A percentile compares a stretch with the other conserved stretches of the same genome.
These are phyloP conservation scores for Thymelicus acteon DNA, from an alignment of 2,888 invertebrate genomes.

Conservation along the genomic window DNA sequence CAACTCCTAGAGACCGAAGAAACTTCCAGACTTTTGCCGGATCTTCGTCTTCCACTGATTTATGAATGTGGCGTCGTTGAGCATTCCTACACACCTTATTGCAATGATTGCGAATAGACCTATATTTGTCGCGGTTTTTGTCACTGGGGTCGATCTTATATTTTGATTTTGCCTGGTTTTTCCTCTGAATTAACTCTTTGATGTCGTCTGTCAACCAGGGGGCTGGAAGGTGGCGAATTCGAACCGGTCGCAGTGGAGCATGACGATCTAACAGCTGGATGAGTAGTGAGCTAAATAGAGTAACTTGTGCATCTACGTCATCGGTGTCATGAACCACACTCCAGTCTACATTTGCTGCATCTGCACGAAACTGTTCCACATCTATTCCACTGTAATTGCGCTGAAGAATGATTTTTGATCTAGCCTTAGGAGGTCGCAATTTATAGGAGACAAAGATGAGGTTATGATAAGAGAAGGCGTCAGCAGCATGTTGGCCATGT, in stretches of 20 bases:
- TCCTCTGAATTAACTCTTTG: not conserved
- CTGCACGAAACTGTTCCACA: constrained; percentile 23
- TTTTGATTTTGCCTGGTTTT: constrained; percentile 6
- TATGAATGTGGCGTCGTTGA: too few relatives aligned
- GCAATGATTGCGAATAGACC: constrained; percentile 14
- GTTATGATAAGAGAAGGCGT: constrained; percentile 24
- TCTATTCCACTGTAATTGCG: constrained; percentile 16
- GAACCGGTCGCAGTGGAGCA: constrained; percentile 29
- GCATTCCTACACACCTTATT: constrained; percentile 17
- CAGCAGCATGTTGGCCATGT: constrained; percentile 23
- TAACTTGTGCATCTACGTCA: constrained; percentile 30
- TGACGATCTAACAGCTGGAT: constrained; percentile 35
- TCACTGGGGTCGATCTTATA: constrained; percentile 15
- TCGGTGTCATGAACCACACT: not conserved
- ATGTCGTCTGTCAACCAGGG: constrained; percentile 29
- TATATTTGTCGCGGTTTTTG: not conserved
- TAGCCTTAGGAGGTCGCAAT: too few relatives aligned
- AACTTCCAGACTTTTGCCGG: too few relatives aligned
- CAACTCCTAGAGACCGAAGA: too few relatives aligned
- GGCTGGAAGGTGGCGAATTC: constrained; percentile 35
- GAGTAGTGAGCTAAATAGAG: constrained; percentile 26
- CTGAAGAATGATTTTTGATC: too few relatives aligned
- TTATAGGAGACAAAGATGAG: not conserved
- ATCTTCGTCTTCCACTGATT: too few relatives aligned
- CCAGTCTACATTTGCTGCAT: constrained; percentile 36